Evolutionary conservation across 2,113 vertebrate species (phyloP).

Genomic region (Leptobrachium ailaonicum): DNA sequence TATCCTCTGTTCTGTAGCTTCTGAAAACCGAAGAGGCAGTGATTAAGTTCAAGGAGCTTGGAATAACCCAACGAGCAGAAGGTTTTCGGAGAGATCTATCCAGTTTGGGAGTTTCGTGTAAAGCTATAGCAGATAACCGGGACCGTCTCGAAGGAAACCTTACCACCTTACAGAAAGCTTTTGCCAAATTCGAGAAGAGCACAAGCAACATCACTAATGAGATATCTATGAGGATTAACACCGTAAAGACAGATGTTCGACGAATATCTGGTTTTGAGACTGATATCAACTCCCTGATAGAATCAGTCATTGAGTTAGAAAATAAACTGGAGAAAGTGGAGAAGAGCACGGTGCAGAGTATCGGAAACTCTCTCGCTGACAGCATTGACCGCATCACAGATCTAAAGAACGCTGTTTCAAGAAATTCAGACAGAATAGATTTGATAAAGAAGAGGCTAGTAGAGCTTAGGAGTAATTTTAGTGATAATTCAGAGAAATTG

Average conservation of each 20-base stretch:
- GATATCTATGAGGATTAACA: constrained; percentile 68
- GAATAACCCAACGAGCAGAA: constrained; percentile 67
- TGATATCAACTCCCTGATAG: constrained; percentile 73
- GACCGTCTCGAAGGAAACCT: constrained; percentile 71
- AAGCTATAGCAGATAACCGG: constrained; percentile 65
- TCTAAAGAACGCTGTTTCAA: constrained; percentile 72
- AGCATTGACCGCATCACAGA: constrained; percentile 82
- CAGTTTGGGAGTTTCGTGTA: constrained; percentile 71
- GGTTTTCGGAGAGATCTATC: constrained; percentile 71
- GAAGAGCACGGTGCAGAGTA: constrained; percentile 72
- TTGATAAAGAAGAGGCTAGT: constrained; percentile 64
- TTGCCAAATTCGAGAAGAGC: constrained; percentile 71
- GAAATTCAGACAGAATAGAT: constrained; percentile 72
- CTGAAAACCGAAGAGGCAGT: constrained; percentile 69
- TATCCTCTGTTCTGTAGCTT: constrained; percentile 73
- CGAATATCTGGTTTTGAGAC: constrained; percentile 85
- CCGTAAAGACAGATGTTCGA: constrained; percentile 86
- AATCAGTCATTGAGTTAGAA: constrained; percentile 73
- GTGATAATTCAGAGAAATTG: constrained; percentile 68
- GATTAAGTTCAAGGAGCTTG: constrained; percentile 67
- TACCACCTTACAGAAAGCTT: constrained; percentile 66
- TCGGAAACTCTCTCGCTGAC: constrained; percentile 79
- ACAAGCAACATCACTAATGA: constrained; percentile 72
- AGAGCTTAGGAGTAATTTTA: constrained; percentile 70
- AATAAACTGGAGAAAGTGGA: constrained; percentile 74